Base-by-base conservation (phyloP, 1,140 invertebrate genomes). In the Myzus persicae region DNA sequence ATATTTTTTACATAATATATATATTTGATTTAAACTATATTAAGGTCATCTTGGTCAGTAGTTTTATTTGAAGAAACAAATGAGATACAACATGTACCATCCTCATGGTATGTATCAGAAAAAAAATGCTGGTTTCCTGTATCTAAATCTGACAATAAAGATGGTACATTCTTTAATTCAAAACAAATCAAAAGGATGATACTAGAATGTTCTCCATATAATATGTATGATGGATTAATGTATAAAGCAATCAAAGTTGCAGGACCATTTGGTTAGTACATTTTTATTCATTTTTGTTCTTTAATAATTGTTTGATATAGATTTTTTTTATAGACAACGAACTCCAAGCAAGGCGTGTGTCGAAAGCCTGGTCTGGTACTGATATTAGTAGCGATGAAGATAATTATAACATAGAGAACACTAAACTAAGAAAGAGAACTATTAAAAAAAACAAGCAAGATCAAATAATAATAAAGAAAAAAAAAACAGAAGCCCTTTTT, bases 1-100 rank as follows among this genome's bases (percentile, higher is more conserved):
- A 36, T 76, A n/a, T 76, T 76, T 76, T n/a, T n/a, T 18, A n/a
- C n/a, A n/a, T n/a, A n/a, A n/a, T n/a, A n/a, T n/a, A 26, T 59
- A 59, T 59, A 59, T 59, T 76, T 36, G 5, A 18, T 36, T 76
- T 0, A 31, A 59, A 24, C 9, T 59, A 22, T 51, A 51, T 31
- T 48, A 59, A 67, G 67, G 67, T 76, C 67, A 59, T 59, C 54
- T 14, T 76, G 67, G 67, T n/a, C n/a, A n/a, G 67, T 76, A 0
- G 5, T 76, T 20, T n/a, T 76, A n/a, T 76, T 76, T 36, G n/a
- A n/a, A n/a, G n/a, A 76, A n/a, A 76, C 67, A 31, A 76, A 76
- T 76, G 67, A 76, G 14, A 76, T 76, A 76, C 67, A 76, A 76
- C 67, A 76, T 76, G 67, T 76, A 76, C 67, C 67, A n/a, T n/a